A percentile compares a stretch with the other conserved stretches of the same genome.
These are phyloP conservation scores for Alviniconcha strummeri DNA, from an alignment of 2,888 invertebrate genomes.

Conservation along the genomic window DNA sequence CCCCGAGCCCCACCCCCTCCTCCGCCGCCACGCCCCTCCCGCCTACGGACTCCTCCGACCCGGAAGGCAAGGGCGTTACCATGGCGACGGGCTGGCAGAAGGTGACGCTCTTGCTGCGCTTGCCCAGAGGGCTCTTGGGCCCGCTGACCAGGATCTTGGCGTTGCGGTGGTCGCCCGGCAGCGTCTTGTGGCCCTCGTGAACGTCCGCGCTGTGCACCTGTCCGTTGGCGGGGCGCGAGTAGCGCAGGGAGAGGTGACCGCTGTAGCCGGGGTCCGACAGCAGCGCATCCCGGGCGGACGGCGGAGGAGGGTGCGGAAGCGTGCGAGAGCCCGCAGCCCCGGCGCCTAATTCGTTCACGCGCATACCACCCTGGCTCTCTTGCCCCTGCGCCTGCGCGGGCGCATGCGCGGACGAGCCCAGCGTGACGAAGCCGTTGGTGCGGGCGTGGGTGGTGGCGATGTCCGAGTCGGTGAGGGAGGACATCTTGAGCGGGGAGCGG, in stretches of 20 bases:
- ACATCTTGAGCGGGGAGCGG: constrained; percentile 60
- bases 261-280: constrained; percentile 31
- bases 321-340: background rate
- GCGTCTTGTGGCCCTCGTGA: constrained; percentile 40
- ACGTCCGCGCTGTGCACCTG: constrained; percentile 21
- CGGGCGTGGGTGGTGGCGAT: constrained; percentile 20
- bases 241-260: constrained; percentile 41
- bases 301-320: constrained; percentile 31
- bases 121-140: constrained; percentile 43
- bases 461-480: constrained; percentile 54
- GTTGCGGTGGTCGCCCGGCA: constrained; percentile 36
- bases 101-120: constrained; percentile 60
- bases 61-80: constrained; percentile 65
- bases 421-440: constrained; percentile 39
- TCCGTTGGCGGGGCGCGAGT: constrained; percentile 26
- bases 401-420: constrained; percentile 23
- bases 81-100: constrained; percentile 64
- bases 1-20: background rate
- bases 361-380: background rate
- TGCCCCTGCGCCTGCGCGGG: constrained; percentile 20
- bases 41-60: constrained; percentile 60
- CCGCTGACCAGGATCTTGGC: constrained; percentile 38
- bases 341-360: background rate
- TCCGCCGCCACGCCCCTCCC: constrained; percentile 42
- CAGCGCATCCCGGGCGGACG: constrained; percentile 22